Percentiles rank a stretch among this genome's conserved stretches.
phyloP scores from a whole-genome alignment of 2,888 invertebrate genomes.

The Carcina quercana region DNA sequence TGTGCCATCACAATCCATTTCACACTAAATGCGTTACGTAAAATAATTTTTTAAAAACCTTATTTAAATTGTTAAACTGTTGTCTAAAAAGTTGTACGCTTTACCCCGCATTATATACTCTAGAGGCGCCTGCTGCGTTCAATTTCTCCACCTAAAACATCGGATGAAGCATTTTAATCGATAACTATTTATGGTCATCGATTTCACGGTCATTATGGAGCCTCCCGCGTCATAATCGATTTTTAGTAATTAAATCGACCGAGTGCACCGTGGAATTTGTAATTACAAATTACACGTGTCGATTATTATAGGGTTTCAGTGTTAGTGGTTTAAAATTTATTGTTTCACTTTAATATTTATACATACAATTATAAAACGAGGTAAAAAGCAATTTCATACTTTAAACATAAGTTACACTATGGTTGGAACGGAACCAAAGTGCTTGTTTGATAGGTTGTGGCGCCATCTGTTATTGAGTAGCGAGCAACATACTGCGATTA shows the following conservation, averaged over 20 bases:
- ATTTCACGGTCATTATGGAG: conserved; percentile 27
- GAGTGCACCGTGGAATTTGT: conserved; percentile 6
- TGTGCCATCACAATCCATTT: no score
- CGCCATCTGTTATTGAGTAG: conserved; percentile 54
- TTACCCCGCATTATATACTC: conserved; percentile 3
- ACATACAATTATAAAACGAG: no score
- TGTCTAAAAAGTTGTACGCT: not conserved
- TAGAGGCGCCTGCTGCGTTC: conserved; percentile 10
- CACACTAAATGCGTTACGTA: no score
- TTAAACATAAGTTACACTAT: no score
- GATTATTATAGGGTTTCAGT: not conserved
- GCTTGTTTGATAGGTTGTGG: no score
- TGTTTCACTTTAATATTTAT: no score
- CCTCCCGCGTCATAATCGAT: conserved; percentile 10
- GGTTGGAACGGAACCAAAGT: no score
- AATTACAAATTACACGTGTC: conserved; percentile 6
- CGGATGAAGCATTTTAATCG: conserved; percentile 22
- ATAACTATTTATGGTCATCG: conserved; percentile 25
- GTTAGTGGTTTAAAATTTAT: no score
- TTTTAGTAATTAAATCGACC: conserved; percentile 7
- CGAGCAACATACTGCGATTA: no score
- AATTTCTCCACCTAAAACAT: conserved; percentile 5
- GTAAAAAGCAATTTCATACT: no score
- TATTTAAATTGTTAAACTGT: no score
- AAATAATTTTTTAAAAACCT: no score